Evolutionary conservation across 2,797 vertebrate species (phyloP).

Genomic region (Poecile montanus): DNA sequence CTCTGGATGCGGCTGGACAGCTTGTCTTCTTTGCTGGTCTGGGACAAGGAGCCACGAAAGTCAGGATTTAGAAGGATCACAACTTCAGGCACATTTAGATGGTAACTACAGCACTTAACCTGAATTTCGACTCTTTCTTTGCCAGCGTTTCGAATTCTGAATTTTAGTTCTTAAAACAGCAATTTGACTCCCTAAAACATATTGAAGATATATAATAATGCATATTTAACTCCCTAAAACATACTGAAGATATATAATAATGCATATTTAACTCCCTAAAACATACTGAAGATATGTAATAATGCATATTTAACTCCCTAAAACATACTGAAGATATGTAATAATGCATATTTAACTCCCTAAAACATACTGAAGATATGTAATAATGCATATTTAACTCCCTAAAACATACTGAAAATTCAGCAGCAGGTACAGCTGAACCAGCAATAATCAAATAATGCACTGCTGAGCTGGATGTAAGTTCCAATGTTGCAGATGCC

Average conservation of each 20-base stretch:
- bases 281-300: not conserved
- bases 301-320: not conserved
- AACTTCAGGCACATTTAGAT: not conserved
- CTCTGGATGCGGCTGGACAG: conserved; percentile 98
- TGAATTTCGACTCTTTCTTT: not conserved
- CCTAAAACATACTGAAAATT: not conserved
- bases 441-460: not conserved
- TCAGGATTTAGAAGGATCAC: not conserved
- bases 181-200: not conserved
- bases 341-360: not conserved
- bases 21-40: conserved; percentile 98
- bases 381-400: not conserved
- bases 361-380: not conserved
- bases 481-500: not conserved
- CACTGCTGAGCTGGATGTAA: not conserved
- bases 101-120: not conserved
- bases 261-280: not conserved
- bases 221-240: not conserved
- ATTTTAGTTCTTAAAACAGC: not conserved
- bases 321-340: not conserved
- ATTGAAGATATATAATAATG: not conserved
- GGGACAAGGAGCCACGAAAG: conserved; percentile 10
- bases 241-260: not conserved
- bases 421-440: not conserved
- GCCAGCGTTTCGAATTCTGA: not conserved